Base-by-base conservation (phyloP, 2,888 invertebrate species). In the Eumerus sabulonum region DNA sequence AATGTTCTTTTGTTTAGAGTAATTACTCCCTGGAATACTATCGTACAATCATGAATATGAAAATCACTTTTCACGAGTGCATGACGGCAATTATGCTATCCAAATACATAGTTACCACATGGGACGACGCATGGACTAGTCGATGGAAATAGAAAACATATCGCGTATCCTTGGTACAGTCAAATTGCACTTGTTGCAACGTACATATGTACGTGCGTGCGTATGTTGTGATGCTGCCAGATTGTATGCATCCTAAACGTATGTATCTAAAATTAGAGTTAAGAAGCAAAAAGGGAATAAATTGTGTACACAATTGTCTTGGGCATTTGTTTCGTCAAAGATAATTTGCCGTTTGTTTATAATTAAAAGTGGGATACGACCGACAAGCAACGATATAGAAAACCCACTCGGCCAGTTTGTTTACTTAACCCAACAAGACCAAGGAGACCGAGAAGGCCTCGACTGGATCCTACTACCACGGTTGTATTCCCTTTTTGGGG, bases 91-190 rank as follows among this genome's bases (percentile, higher is more conserved):
- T 68, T 77, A 68, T 73, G 77, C 77, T 73, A 73, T 74, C 60
- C 68, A 45, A 79, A 79, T n/a, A n/a, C n/a, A n/a, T 79, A 70
- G 73, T 79, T 74, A 70, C 79, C 79, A 74, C 79, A 79, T 79
- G 79, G 79, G 74, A 79, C 68, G 74, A 79, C 5, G 5, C 36
- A 36, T 27, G 40, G 9, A 79, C 74, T 74, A 79, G 54, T 79
- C 64, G 79, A 79, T 79, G 64, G 79, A 79, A 79, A 79, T 79
- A 79, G 79, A 79, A 79, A 79, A 66, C 79, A 79, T 74, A 79
- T 73, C 74, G 70, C 79, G 74, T 79, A 79, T 79, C 79, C 74
- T 74, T 74, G 68, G 64, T 63, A 57, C 54, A 77, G 73, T 74
- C 79, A 68, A 74, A 79, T 79, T 79, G 79, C 79, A 79, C 79